Evolutionary conservation across 1,140 invertebrate genomes (phyloP).

Genomic region (Trichonephila inaurata): DNA sequence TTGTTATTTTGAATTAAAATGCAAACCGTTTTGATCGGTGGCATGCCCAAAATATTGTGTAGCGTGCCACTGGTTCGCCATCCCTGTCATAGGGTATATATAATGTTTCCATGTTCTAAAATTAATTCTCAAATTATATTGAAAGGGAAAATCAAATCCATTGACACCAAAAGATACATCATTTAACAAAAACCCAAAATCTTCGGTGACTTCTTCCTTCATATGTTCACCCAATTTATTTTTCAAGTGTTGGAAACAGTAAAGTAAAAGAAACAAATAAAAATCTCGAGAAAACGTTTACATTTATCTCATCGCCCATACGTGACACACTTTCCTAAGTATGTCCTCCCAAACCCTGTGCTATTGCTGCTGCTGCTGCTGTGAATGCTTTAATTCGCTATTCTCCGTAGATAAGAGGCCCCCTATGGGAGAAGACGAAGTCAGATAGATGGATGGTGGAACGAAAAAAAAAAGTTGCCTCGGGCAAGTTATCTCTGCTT

Average conservation of each 20-base stretch:
- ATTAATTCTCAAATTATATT: too few relatives aligned
- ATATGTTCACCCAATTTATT: constrained; percentile 5
- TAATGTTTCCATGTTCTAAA: too few relatives aligned
- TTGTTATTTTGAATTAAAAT: too few relatives aligned
- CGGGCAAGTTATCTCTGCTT: background rate
- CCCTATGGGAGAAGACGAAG: background rate
- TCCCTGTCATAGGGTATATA: too few relatives aligned
- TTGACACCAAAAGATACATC: too few relatives aligned
- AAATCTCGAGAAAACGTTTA: background rate
- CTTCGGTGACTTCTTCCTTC: background rate
- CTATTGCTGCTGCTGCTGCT: background rate
- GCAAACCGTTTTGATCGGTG: too few relatives aligned
- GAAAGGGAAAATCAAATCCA: too few relatives aligned
- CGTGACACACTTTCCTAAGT: constrained; percentile 51
- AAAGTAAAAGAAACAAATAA: background rate
- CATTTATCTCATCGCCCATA: constrained; percentile 28
- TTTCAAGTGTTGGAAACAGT: background rate
- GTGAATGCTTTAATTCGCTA: constrained; percentile 11
- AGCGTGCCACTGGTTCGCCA: too few relatives aligned
- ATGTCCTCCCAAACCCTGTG: background rate
- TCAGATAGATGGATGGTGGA: background rate
- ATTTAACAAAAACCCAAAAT: background rate
- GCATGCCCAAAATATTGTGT: too few relatives aligned
- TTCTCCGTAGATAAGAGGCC: constrained; percentile 7
- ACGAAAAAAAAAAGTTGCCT: background rate